Percentiles rank a stretch among this genome's conserved stretches.
Evolutionary conservation across 2,888 invertebrate genomes (phyloP).

Genomic region (Mechanitis mazaeus): DNA sequence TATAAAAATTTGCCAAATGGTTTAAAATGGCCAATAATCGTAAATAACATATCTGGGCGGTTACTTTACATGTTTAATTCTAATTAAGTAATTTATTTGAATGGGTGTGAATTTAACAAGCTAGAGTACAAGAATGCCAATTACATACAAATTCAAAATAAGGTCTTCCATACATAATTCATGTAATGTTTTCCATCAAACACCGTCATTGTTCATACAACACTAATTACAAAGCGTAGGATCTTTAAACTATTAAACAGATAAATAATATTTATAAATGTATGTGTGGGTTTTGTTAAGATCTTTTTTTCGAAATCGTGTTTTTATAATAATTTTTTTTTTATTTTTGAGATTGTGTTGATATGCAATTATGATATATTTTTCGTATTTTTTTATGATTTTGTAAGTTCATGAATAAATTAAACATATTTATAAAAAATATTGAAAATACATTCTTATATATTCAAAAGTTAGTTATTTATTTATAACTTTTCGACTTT

Average conservation of each 20-base stretch:
- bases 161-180: constrained; percentile 65
- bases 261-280: constrained; percentile 3
- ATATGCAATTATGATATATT: too few relatives aligned
- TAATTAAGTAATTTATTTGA: neutral
- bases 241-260: constrained; percentile 24
- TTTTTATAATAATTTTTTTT: neutral
- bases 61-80: neutral
- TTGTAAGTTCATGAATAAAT: too few relatives aligned
- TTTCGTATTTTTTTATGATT: too few relatives aligned
- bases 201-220: constrained; percentile 57
- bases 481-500: too few relatives aligned
- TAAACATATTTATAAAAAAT: too few relatives aligned
- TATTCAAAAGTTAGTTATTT: too few relatives aligned
- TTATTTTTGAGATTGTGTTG: neutral
- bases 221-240: constrained; percentile 66
- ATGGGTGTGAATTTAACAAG: constrained; percentile 39
- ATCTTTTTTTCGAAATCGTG: too few relatives aligned
- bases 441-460: too few relatives aligned
- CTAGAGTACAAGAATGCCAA: constrained; percentile 40
- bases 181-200: constrained; percentile 59
- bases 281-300: neutral
- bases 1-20: too few relatives aligned
- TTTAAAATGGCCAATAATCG: too few relatives aligned
- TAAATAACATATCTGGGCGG: neutral
- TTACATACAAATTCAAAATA: constrained; percentile 38